phyloP scores from a whole-genome alignment of 2,888 invertebrate species.

The Caenorhabditis japonica region DNA sequence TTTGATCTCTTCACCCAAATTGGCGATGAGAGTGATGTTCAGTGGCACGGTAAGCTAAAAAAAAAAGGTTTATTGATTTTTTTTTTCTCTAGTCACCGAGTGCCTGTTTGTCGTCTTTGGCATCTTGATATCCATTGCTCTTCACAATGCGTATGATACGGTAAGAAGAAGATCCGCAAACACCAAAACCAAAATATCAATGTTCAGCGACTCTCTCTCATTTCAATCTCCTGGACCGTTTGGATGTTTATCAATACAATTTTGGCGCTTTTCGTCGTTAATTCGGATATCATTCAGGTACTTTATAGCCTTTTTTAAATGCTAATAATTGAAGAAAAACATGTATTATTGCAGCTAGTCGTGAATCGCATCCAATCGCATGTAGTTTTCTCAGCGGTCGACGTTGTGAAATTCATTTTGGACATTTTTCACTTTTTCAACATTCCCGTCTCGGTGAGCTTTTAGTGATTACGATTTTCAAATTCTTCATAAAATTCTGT shows the following conservation, averaged over 20 bases:
- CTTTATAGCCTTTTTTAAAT: too few species aligned
- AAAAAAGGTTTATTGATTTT: not conserved
- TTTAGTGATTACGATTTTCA: too few species aligned
- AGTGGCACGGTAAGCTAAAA: constrained; percentile 40
- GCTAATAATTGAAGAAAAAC: too few species aligned
- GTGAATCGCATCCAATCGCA: constrained; percentile 28
- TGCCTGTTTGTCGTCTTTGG: constrained; percentile 48
- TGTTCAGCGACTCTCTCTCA: constrained; percentile 38
- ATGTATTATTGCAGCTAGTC: constrained; percentile 23
- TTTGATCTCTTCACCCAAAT: constrained; percentile 30
- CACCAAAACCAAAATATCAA: not conserved
- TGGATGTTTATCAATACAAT: constrained; percentile 54
- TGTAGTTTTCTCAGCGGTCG: constrained; percentile 8
- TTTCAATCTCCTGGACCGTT: constrained; percentile 47
- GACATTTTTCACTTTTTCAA: constrained; percentile 49
- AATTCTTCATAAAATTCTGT: too few species aligned
- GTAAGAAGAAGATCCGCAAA: not conserved
- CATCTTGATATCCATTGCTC: constrained; percentile 43
- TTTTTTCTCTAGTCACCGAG: constrained; percentile 36
- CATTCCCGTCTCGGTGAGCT: constrained; percentile 48
- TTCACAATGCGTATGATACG: constrained; percentile 50
- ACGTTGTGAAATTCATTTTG: constrained; percentile 32
- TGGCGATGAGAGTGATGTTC: constrained; percentile 23
- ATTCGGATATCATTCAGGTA: constrained; percentile 49
- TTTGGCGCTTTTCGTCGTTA: constrained; percentile 46